Percentiles rank a stretch among this genome's conserved stretches.
Conservation (phyloP, 2,797 vertebrate species). For the Betta splendens region DNA sequence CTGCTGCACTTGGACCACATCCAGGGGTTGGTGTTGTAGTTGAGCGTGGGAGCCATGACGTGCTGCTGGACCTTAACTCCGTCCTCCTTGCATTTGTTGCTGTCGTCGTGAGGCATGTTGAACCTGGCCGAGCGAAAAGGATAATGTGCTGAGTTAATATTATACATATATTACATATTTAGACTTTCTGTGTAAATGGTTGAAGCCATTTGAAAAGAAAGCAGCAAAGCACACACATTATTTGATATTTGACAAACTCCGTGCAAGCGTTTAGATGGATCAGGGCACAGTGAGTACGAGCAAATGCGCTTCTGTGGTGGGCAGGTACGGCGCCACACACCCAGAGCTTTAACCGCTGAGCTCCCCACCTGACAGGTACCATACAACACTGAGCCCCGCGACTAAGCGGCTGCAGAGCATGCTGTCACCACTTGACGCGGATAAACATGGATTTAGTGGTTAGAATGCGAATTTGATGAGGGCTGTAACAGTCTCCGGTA, state of each 20-base stretch:
- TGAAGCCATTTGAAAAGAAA: slow-evolving; percentile 39
- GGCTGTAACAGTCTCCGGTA: slow-evolving; percentile 61
- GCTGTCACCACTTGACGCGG: slow-evolving; percentile 66
- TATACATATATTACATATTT: slow-evolving; percentile 22
- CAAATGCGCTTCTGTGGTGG: slow-evolving; percentile 13
- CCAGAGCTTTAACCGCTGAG: slow-evolving; percentile 32
- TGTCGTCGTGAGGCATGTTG: slow-evolving; percentile 99
- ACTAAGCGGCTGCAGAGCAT: slow-evolving; percentile 53
- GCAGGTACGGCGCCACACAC: slow-evolving; percentile 38
- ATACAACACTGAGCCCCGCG: slow-evolving; percentile 55
- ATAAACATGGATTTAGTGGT: slow-evolving; percentile 67
- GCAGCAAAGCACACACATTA: slow-evolving; percentile 29
- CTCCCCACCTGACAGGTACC: slow-evolving; percentile 53
- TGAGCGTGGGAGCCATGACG: slow-evolving; percentile 96
- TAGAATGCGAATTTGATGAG: slow-evolving; percentile 59
- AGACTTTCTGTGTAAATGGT: slow-evolving; percentile 17
- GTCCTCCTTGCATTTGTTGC: slow-evolving; percentile 96
- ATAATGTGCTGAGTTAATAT: slow-evolving; percentile 12
- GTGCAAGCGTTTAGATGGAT: slow-evolving; percentile 8
- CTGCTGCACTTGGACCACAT: slow-evolving; percentile 99
- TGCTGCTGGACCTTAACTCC: slow-evolving; percentile 94
- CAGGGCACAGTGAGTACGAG: slow-evolving; percentile 10
- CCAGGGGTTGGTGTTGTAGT: slow-evolving; percentile 98
- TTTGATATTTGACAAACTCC: slow-evolving; percentile 4
- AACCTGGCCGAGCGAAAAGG: slow-evolving; percentile 80